Evolutionary conservation across 2,888 invertebrate species (phyloP), one percentile per base, ranked within the genome.

Genomic region (Drosophila sordidula): DNA sequence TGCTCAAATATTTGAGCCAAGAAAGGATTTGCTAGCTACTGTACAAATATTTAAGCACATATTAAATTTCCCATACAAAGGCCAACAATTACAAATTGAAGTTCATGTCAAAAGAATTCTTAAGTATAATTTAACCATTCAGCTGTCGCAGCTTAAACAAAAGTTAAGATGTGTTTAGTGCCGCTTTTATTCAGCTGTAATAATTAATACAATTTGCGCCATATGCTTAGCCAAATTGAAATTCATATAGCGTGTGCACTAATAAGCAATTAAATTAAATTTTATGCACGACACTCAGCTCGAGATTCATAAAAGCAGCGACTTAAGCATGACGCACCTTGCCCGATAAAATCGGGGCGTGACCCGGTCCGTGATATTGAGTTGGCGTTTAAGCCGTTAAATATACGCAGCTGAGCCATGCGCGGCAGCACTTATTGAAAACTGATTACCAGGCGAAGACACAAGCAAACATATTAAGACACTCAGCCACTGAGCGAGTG

Each of bases 241-340:
- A 88, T 82, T 75, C 82, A 88, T 78, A 62, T 66, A 54, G 79
- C 88, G 65, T 74, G 50, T 65, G 67, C 78, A 68, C 61, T 70
- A 74, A 87, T 70, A 78, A 75, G 71, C 69, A 65, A 82, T 85
- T 62, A 78, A 86, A 78, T 78, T 50, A 65, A 67, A 82, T 75
- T 75, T 69, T 55, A 70, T 42, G 26, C 44, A 57, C 64, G 47
- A 18, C 49, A 52, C 42, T 29, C 64, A 46, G 38, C 14, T 51
- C 51, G 22, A 42, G 54, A 62, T 45, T 36, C 52, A 41, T 39
- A 46, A 63, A 58, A 51, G 52, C 52, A 25, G 18, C 9, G 36
- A 22, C 49, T 55, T 51, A 38, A 32, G 47, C 56, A 56, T 39
- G 25, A 45, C 76, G 63, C 47, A 63, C 49, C 50, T 50, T 34